These are phyloP conservation scores for Geodia barretti DNA, from an alignment of 37 sponge, comb jelly and placozoan species.

Conservation along the genomic window DNA sequence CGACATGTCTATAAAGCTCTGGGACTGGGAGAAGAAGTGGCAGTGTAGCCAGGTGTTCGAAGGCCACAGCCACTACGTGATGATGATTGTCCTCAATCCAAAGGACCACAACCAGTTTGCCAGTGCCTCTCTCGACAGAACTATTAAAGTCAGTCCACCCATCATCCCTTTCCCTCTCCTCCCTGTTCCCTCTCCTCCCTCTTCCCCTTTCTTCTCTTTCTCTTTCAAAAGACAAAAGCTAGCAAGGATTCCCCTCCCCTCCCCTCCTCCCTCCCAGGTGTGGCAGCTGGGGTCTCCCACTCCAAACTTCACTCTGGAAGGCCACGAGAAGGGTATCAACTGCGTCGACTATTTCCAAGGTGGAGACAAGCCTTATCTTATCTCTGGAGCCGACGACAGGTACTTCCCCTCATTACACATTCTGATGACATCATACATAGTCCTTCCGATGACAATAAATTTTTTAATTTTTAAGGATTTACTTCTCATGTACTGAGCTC, in stretches of 20 bases:
- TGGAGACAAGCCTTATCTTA: conserved; percentile 96
- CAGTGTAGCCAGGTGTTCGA: conserved; percentile 91
- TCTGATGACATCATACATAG: too few species aligned
- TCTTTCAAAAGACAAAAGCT: too few species aligned
- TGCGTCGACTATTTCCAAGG: conserved; percentile 97
- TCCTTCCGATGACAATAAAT: too few species aligned
- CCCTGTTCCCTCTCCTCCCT: neutral
- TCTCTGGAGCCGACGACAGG: conserved; percentile 98
- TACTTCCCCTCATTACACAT: conserved; percentile 8
- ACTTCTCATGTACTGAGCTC: too few species aligned
- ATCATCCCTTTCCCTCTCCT: neutral
- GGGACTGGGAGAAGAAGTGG: conserved; percentile 99
- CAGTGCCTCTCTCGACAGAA: conserved; percentile 92
- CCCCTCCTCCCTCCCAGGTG: conserved; percentile 49
- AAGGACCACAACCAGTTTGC: conserved; percentile 99
- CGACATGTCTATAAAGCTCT: conserved; percentile 96
- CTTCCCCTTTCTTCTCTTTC: too few species aligned
- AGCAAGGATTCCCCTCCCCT: neutral
- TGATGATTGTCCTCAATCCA: conserved; percentile 98
- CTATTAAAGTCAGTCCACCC: conserved; percentile 73
- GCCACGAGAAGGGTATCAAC: conserved; percentile 97
- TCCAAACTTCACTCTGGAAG: conserved; percentile 98
- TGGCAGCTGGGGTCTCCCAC: conserved; percentile 93
- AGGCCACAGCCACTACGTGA: conserved; percentile 98
- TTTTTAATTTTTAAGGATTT: too few species aligned